These are phyloP conservation scores for Peribatodes rhomboidaria DNA, from an alignment of 2,888 invertebrate species.

Conservation along the genomic window DNA sequence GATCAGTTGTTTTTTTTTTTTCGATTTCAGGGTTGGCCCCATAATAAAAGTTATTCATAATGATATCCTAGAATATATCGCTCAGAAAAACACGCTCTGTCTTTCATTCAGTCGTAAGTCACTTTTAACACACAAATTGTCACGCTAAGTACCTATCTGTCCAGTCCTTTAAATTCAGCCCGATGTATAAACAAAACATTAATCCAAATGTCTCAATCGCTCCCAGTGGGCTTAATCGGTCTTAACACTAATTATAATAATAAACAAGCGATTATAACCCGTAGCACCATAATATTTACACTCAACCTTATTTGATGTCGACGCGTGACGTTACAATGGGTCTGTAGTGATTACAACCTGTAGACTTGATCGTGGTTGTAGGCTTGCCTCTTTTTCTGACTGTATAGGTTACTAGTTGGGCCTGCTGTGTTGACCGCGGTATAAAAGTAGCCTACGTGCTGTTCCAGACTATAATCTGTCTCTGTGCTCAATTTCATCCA, in stretches of 20 bases:
- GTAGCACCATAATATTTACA: constrained; percentile 39
- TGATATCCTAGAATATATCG: too few species aligned
- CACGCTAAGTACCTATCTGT: too few species aligned
- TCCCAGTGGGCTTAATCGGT: constrained; percentile 17
- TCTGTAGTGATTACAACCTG: constrained; percentile 1
- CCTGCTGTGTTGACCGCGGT: too few species aligned
- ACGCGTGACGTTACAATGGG: constrained; percentile 1
- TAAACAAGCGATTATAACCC: constrained; percentile 28
- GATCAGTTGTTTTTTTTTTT: too few species aligned
- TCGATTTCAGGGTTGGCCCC: too few species aligned
- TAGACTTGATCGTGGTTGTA: not conserved
- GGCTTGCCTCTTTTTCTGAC: not conserved
- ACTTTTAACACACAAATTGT: too few species aligned
- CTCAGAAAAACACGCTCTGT: too few species aligned
- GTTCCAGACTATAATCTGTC: too few species aligned
- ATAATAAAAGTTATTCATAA: too few species aligned
- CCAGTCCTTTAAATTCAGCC: not conserved
- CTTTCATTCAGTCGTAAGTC: too few species aligned
- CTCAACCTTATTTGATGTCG: constrained; percentile 12
- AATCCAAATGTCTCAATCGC: constrained; percentile 27
- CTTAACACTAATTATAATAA: constrained; percentile 24
- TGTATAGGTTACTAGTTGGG: not conserved
- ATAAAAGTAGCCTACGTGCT: too few species aligned
- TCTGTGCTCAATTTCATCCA: too few species aligned
- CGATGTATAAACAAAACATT: constrained; percentile 19